Evolutionary conservation across 2,113 vertebrate genomes (phyloP).

Genomic region (Hypanus sabinus): DNA sequence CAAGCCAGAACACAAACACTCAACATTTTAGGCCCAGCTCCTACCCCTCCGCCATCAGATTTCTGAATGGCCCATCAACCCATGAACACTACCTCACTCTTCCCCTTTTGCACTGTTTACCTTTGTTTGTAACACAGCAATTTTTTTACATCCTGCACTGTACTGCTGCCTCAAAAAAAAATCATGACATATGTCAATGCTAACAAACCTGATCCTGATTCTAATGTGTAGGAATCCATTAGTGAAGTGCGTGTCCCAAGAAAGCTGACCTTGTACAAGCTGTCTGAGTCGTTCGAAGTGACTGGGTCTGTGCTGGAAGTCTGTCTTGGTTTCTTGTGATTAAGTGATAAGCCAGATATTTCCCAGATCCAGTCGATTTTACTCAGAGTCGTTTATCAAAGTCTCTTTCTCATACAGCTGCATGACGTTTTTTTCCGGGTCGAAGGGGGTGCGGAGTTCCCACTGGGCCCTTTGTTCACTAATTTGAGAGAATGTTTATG

Average conservation of each 20-base stretch:
- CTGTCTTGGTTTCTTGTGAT: neutral
- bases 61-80: too few species aligned
- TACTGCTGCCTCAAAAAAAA: neutral
- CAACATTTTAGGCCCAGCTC: too few species aligned
- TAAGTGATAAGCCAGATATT: slow-evolving; percentile 22
- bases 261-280: neutral
- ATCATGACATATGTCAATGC: too few species aligned
- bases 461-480: neutral
- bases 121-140: too few species aligned
- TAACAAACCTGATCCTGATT: too few species aligned
- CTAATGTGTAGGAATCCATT: neutral
- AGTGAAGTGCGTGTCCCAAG: neutral
- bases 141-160: too few species aligned
- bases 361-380: neutral
- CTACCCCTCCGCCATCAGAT: too few species aligned
- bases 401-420: neutral
- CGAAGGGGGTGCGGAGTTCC: neutral
- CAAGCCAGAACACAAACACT: too few species aligned
- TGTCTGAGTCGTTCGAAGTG: neutral
- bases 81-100: too few species aligned
- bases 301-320: neutral
- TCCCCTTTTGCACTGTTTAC: too few species aligned
- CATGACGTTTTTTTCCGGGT: neutral
- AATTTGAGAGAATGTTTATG: neutral
- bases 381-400: neutral